Base-by-base conservation (phyloP, 92 coral and sea anemone genomes). In the Micromussa lordhowensis region DNA sequence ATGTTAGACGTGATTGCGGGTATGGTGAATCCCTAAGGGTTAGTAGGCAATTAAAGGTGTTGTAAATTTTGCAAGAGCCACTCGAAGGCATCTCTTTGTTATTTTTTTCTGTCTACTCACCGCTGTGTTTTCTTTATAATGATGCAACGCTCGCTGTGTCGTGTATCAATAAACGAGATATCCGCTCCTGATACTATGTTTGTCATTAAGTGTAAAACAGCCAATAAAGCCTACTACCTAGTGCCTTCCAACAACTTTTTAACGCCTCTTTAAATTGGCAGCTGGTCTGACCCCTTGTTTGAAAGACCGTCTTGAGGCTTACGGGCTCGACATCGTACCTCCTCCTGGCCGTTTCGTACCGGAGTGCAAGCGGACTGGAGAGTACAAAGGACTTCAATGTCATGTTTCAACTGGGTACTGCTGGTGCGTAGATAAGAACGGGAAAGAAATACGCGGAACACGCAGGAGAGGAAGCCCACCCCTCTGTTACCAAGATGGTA, bases 261-360 rank as follows among this genome's bases (percentile, higher is more conserved):
- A 32, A 72, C 26, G 51, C 68, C 15, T 28, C 35, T 36, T 61
- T 36, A 40, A 22, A 5, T 78, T 55, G 11, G 7, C 68, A 95
- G 98, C 93, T 79, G 98, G 98, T 30, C 89, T 95, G 77, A 95
- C 94, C 31, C 90, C 87, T 53, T 95, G 98, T 35, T 93, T 89
- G 90, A 92, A 85, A 78, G 93, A 95, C 49, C 98, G 96, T 28
- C 83, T 87, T 73, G 82, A 86, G 40, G 88, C 93, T 35, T 85
- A 79, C 81, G 95, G 94, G 1, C 75, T 55, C 32, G 82, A 87
- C 59, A 87, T 57, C 38, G 63, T 57, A 26, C 91, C 92, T 54
- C 80, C 94, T 14, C 87, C 78, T 36, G 92, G 89, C 53, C 92
- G 95, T 48, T 96, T 83, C 79, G 63, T 94, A 31, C 98, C 98